Percentiles rank a stretch among this genome's conserved stretches.
Evolutionary conservation across 2,113 vertebrate genomes (phyloP).

Genomic region (Octodon degus): DNA sequence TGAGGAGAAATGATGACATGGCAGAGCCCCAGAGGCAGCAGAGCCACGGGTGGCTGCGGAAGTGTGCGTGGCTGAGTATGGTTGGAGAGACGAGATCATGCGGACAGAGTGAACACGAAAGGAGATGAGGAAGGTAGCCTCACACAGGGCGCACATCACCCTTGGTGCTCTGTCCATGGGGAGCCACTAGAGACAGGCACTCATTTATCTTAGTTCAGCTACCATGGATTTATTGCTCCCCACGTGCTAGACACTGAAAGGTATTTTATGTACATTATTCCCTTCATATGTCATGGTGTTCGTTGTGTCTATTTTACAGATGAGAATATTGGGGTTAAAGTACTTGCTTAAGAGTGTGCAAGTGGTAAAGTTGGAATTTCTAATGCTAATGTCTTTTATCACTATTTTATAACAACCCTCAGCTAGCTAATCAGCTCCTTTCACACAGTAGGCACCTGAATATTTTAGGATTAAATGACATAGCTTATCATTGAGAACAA

Average conservation of each 20-base stretch:
- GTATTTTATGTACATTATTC: background rate
- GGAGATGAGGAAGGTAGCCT: no score
- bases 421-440: background rate
- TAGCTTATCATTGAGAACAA: background rate
- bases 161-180: rapidly evolving
- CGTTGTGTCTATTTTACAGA: background rate
- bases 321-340: background rate
- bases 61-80: rapidly evolving
- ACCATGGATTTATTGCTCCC: background rate
- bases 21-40: background rate
- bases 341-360: background rate
- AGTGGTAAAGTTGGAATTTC: background rate
- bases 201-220: background rate
- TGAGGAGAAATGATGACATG: background rate
- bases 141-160: rapidly evolving
- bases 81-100: rapidly evolving
- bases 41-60: background rate
- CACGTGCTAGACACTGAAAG: background rate
- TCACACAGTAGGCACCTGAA: background rate
- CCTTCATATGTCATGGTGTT: background rate
- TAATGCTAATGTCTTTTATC: background rate
- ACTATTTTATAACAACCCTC: background rate
- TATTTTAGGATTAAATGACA: background rate
- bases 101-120: background rate
- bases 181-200: background rate